phyloP scores from a whole-genome alignment of 1,140 invertebrate species.

The Halyomorpha halys region DNA sequence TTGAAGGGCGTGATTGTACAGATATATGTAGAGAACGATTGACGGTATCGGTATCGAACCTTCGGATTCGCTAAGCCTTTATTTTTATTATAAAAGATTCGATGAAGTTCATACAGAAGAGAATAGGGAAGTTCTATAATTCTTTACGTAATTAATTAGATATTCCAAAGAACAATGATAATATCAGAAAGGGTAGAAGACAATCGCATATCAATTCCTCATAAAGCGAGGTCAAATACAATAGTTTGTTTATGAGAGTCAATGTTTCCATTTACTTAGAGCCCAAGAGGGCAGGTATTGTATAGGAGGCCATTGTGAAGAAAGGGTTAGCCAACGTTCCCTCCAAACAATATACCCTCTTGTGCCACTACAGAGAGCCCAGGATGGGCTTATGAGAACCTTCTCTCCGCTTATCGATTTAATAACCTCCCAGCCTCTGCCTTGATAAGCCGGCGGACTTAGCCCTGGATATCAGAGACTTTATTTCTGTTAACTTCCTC shows the following conservation, averaged over 20 bases:
- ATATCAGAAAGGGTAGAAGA: no score
- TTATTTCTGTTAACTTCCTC: conserved; percentile 8
- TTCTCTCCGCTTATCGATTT: conserved; percentile 1
- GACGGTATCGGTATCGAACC: no score
- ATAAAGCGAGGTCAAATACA: no score
- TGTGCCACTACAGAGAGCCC: background rate
- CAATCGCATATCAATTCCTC: no score
- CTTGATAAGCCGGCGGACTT: background rate
- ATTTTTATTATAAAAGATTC: no score
- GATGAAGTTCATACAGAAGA: no score
- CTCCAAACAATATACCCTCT: conserved; percentile 1
- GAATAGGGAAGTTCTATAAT: no score
- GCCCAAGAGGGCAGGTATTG: background rate
- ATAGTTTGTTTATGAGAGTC: background rate
- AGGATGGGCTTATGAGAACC: conserved; percentile 6
- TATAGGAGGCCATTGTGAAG: conserved; percentile 6
- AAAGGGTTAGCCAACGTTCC: background rate
- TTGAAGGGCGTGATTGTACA: no score
- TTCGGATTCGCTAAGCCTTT: no score
- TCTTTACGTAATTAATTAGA: no score
- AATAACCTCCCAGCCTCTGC: background rate
- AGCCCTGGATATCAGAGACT: background rate
- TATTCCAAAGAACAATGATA: no score
- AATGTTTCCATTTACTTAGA: conserved; percentile 7
- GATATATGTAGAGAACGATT: no score